A percentile compares a stretch with the other conserved stretches of the same genome.
Conservation (phyloP, 2,888 invertebrate species). For the Caenorhabditis plicata region DNA sequence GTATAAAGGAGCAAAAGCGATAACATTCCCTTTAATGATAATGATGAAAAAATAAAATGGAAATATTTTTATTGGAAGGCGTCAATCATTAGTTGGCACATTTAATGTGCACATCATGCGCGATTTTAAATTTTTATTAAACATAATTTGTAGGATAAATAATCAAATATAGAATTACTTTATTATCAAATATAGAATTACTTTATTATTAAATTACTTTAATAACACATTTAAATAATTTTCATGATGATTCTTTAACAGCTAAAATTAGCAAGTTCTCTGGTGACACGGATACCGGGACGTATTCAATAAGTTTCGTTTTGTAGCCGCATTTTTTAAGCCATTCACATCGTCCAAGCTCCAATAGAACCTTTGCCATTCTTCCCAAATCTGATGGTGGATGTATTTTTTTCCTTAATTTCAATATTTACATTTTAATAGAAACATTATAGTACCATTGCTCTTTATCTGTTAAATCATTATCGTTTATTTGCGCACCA, state of each 20-base stretch:
- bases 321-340: slow-evolving; percentile 44
- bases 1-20: background rate
- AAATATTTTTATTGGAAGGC: background rate
- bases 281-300: slow-evolving; percentile 44
- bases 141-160: no score
- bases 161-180: no score
- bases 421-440: background rate
- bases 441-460: background rate
- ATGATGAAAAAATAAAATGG: slow-evolving; percentile 3
- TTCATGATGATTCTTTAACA: slow-evolving; percentile 6
- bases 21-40: background rate
- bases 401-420: slow-evolving; percentile 14
- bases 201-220: background rate
- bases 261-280: slow-evolving; percentile 59
- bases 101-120: no score
- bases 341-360: slow-evolving; percentile 48
- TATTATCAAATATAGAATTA: no score
- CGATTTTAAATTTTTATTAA: no score
- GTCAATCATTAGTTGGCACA: no score
- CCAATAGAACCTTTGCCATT: slow-evolving; percentile 51
- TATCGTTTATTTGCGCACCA: slow-evolving; percentile 18
- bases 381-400: slow-evolving; percentile 36
- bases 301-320: slow-evolving; percentile 47
- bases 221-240: slow-evolving; percentile 11
- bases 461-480: background rate